Conservation (phyloP, 35 echinoderm and acorn worm species). For the Nesometra sesokonis region DNA sequence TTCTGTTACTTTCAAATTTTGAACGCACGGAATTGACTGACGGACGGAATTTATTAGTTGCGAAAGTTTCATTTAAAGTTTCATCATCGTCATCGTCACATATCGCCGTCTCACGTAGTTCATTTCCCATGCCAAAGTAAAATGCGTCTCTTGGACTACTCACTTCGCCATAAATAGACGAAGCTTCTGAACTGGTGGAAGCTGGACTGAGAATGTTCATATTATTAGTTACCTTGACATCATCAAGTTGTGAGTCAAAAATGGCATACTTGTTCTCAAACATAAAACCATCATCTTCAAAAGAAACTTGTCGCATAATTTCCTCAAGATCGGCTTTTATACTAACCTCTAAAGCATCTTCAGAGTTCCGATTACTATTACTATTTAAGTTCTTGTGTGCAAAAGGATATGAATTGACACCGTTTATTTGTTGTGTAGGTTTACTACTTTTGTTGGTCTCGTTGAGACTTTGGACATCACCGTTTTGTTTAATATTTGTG, state of each 20-base stretch:
- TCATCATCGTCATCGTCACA: conserved; percentile 67
- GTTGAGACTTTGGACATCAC: neutral
- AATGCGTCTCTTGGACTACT: conserved; percentile 17
- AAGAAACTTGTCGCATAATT: conserved; percentile 63
- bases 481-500: neutral
- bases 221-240: conserved; percentile 2
- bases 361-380: neutral
- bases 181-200: conserved; percentile 30
- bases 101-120: conserved; percentile 66
- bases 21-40: conserved; percentile 44
- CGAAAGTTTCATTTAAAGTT: conserved; percentile 19
- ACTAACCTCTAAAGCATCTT: conserved; percentile 35
- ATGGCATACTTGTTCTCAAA: conserved; percentile 49
- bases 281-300: conserved; percentile 47
- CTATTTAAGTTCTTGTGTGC: neutral
- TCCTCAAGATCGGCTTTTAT: conserved; percentile 71
- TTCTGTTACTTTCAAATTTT: conserved; percentile 53
- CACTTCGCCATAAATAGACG: conserved; percentile 23
- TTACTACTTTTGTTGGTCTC: neutral
- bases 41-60: conserved; percentile 52
- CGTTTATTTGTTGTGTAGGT: neutral
- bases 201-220: conserved; percentile 41
- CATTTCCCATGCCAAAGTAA: conserved; percentile 16
- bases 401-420: neutral
- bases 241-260: conserved; percentile 11